Conservation (phyloP, 1,140 invertebrate species). For the Zeugodacus cucurbitae region DNA sequence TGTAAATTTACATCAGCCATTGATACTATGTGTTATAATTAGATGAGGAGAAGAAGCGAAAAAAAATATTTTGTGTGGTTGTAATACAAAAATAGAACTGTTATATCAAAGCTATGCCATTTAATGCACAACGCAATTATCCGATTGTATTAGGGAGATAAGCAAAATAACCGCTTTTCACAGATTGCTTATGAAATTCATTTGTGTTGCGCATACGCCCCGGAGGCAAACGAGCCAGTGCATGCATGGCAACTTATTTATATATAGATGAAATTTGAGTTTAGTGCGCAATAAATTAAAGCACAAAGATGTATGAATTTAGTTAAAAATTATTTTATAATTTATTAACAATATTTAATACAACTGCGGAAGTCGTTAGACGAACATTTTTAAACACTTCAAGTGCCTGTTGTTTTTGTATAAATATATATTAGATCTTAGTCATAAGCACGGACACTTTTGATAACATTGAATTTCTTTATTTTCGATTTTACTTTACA, state of each 20-base stretch:
- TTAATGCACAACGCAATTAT: conserved; percentile 1
- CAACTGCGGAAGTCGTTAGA: background rate
- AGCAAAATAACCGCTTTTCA: background rate
- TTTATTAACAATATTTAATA: background rate
- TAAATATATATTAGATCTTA: background rate
- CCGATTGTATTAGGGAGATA: background rate
- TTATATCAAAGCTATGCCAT: background rate
- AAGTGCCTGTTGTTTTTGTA: background rate
- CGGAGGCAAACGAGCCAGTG: background rate
- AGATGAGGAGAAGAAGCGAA: background rate
- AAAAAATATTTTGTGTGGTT: background rate
- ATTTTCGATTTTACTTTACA: background rate
- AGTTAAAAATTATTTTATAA: background rate
- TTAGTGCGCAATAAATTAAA: background rate
- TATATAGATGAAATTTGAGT: background rate
- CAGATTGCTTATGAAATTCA: background rate
- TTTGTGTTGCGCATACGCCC: conserved; percentile 9
- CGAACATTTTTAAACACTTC: background rate
- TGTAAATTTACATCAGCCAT: conserved; percentile 32
- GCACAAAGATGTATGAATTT: background rate
- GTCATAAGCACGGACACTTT: background rate
- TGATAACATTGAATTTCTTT: background rate
- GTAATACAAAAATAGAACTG: background rate
- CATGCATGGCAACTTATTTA: too few relatives aligned
- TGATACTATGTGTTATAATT: background rate